phyloP scores from a whole-genome alignment of 2,888 invertebrate species.

The Tineola bisselliella region DNA sequence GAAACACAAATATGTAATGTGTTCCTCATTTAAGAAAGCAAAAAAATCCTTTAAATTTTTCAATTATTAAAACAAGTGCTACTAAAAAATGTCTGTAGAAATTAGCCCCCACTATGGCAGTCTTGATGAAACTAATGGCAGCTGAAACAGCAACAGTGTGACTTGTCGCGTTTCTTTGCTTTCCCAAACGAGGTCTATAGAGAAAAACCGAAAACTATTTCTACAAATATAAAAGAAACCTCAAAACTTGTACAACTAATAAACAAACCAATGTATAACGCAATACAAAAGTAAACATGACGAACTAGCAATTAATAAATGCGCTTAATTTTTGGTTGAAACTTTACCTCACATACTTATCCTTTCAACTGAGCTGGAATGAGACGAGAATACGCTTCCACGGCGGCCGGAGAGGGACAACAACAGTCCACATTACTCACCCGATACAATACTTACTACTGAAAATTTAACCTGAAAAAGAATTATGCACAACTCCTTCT shows the following conservation, averaged over 20 bases:
- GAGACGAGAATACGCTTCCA: background rate
- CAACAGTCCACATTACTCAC: background rate
- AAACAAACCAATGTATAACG: slow-evolving; percentile 5
- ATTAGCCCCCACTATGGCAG: no score
- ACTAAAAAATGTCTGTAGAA: no score
- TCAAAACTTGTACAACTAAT: slow-evolving; percentile 10
- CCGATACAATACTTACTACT: background rate
- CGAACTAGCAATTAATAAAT: background rate
- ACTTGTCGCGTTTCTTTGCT: no score
- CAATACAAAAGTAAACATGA: slow-evolving; percentile 3
- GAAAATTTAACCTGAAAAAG: background rate
- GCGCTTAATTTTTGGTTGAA: background rate
- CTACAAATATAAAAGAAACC: background rate
- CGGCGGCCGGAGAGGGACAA: background rate
- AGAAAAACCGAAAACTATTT: no score
- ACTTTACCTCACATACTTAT: background rate
- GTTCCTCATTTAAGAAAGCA: no score
- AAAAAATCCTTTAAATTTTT: no score
- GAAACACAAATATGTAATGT: no score
- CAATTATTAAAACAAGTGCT: no score
- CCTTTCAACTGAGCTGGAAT: background rate
- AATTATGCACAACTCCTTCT: background rate
- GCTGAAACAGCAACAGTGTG: no score
- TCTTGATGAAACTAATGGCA: no score
- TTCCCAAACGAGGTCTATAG: no score